Percentiles rank a stretch among this genome's conserved stretches.
Evolutionary conservation across 23 tunicate genomes (phyloP).

Genomic region (Corella eumyota): DNA sequence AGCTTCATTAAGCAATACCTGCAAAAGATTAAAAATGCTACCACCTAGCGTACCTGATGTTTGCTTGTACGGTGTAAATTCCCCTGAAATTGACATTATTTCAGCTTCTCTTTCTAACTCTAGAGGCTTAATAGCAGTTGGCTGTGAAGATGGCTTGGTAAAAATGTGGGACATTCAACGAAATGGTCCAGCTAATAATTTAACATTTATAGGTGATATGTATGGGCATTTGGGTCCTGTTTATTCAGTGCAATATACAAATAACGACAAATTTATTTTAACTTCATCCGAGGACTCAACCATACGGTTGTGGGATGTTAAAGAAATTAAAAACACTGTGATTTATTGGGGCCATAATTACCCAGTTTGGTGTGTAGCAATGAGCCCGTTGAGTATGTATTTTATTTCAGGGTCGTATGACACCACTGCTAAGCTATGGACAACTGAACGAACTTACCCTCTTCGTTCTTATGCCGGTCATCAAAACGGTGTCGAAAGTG

Average conservation of each 20-base stretch:
- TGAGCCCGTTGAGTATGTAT: constrained; percentile 44
- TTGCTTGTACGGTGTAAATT: no score
- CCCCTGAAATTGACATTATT: no score
- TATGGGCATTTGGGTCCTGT: constrained; percentile 67
- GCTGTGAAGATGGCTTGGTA: constrained; percentile 2
- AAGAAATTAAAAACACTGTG: constrained; percentile 36
- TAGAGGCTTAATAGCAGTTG: no score
- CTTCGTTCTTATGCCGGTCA: constrained; percentile 73
- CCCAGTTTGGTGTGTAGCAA: constrained; percentile 50
- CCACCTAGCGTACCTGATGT: no score
- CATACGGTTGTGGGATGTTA: constrained; percentile 69
- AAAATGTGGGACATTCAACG: constrained; percentile 1
- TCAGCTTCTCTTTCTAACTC: no score
- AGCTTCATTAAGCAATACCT: no score
- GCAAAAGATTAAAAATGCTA: no score
- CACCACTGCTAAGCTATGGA: constrained; percentile 55
- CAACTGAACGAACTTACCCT: constrained; percentile 53
- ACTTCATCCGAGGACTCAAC: constrained; percentile 68
- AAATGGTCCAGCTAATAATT: no score
- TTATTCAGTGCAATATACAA: constrained; percentile 39
- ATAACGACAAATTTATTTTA: constrained; percentile 48
- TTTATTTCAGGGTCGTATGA: constrained; percentile 81
- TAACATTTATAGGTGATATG: constrained; percentile 1
- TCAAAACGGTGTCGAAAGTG: constrained; percentile 43
- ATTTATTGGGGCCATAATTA: constrained; percentile 53